phyloP scores from a whole-genome alignment of 2,888 invertebrate genomes.

The Lasioglossum marginatum region DNA sequence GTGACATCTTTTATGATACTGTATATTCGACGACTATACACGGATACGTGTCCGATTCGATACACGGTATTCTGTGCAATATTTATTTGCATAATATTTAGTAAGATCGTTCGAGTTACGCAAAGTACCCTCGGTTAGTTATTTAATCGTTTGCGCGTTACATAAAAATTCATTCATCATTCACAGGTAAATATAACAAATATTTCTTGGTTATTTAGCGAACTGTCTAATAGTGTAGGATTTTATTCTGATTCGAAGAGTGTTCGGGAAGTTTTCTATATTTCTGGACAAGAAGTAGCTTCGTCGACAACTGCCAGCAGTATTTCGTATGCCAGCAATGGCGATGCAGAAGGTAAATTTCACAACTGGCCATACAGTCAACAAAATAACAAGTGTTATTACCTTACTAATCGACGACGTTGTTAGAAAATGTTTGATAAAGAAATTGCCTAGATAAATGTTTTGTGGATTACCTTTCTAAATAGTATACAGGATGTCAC shows the following conservation, averaged over 20 bases:
- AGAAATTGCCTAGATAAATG: constrained; percentile 46
- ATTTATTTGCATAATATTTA: constrained; percentile 68
- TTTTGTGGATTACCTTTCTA: constrained; percentile 27
- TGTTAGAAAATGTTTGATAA: constrained; percentile 46
- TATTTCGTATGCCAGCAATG: constrained; percentile 71
- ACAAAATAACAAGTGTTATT: constrained; percentile 65
- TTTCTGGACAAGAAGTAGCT: constrained; percentile 70
- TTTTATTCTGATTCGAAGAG: constrained; percentile 72
- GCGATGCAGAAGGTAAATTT: constrained; percentile 76
- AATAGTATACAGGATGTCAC: constrained; percentile 46
- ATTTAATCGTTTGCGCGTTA: constrained; percentile 45
- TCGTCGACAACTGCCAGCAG: constrained; percentile 64
- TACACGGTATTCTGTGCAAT: constrained; percentile 64
- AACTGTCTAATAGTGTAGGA: constrained; percentile 69
- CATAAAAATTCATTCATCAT: constrained; percentile 47
- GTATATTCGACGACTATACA: constrained; percentile 5
- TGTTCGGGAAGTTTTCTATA: constrained; percentile 70
- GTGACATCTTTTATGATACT: constrained; percentile 21
- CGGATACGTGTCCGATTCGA: not conserved
- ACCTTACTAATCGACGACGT: constrained; percentile 59
- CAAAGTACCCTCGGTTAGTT: constrained; percentile 32
- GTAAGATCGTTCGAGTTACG: constrained; percentile 23
- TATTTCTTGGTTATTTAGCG: constrained; percentile 60
- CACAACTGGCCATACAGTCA: constrained; percentile 53
- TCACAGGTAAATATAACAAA: constrained; percentile 53